Conservation (phyloP, 2,888 invertebrate genomes). For the Eremobia ochroleuca region DNA sequence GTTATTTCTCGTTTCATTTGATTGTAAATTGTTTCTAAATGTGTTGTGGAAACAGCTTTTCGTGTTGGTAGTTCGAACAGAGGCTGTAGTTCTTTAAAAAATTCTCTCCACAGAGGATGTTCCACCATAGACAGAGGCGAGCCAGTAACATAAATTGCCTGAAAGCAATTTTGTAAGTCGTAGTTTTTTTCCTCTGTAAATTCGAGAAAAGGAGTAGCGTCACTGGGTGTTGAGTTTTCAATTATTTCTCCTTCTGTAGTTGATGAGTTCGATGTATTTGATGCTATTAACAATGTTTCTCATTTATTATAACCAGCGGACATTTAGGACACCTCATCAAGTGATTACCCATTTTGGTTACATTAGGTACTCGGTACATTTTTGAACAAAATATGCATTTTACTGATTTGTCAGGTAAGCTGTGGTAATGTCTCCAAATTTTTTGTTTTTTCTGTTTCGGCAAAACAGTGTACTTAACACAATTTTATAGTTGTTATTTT, state of each 20-base stretch:
- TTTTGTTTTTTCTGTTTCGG: too few species aligned
- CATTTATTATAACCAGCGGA: slow-evolving; percentile 20
- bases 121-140: slow-evolving; percentile 14
- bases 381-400: slow-evolving; percentile 1
- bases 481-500: too few species aligned
- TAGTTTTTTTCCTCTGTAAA: not conserved
- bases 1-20: too few species aligned
- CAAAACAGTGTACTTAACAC: too few species aligned
- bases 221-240: slow-evolving; percentile 3
- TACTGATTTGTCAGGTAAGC: too few species aligned
- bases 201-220: not conserved
- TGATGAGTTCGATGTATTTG: slow-evolving; percentile 2
- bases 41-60: too few species aligned
- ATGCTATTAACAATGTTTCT: slow-evolving; percentile 6
- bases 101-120: slow-evolving; percentile 14
- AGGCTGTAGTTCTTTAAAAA: too few species aligned
- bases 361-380: slow-evolving; percentile 1
- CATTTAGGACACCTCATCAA: slow-evolving; percentile 16
- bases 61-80: too few species aligned
- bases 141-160: slow-evolving; percentile 16
- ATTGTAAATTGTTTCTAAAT: too few species aligned
- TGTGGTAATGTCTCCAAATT: too few species aligned
- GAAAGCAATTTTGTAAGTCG: not conserved
- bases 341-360: not conserved
- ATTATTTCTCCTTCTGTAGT: not conserved